phyloP scores from a whole-genome alignment of 2,888 invertebrate genomes.

The Rotaria sp. region DNA sequence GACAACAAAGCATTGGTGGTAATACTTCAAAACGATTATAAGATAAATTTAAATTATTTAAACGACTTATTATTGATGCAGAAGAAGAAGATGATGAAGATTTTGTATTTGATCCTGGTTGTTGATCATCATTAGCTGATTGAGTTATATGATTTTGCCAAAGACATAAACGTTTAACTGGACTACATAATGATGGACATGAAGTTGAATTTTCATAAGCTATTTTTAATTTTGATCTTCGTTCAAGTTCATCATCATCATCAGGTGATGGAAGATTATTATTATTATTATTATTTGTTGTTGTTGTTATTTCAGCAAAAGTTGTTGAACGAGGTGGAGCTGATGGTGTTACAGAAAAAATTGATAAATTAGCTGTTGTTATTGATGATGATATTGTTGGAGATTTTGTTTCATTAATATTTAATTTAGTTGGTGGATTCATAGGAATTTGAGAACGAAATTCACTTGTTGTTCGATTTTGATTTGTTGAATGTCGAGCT shows the following conservation, averaged over 20 bases:
- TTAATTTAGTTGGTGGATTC: background rate
- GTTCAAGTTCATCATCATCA: background rate
- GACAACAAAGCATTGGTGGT: conserved; percentile 79
- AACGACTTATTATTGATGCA: conserved; percentile 17
- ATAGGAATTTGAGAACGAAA: background rate
- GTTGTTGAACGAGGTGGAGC: conserved; percentile 20
- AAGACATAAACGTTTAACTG: conserved; percentile 29
- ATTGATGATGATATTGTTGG: background rate
- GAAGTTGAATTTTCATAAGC: background rate
- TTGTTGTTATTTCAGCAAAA: background rate
- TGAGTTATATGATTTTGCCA: conserved; percentile 42
- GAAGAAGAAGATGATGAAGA: conserved; percentile 63
- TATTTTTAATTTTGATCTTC: background rate
- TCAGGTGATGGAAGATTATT: background rate
- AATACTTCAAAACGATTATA: conserved; percentile 81
- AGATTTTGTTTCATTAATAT: background rate
- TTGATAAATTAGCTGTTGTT: background rate
- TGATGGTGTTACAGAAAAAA: background rate
- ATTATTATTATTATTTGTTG: too few species aligned
- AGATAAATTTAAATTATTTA: conserved; percentile 67
- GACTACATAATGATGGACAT: background rate
- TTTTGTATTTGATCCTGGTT: conserved; percentile 52
- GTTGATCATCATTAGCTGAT: conserved; percentile 42
- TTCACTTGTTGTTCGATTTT: background rate
- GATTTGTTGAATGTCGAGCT: background rate